Base-by-base conservation (phyloP, 2,113 vertebrate genomes). In the Xiphophorus hellerii region DNA sequence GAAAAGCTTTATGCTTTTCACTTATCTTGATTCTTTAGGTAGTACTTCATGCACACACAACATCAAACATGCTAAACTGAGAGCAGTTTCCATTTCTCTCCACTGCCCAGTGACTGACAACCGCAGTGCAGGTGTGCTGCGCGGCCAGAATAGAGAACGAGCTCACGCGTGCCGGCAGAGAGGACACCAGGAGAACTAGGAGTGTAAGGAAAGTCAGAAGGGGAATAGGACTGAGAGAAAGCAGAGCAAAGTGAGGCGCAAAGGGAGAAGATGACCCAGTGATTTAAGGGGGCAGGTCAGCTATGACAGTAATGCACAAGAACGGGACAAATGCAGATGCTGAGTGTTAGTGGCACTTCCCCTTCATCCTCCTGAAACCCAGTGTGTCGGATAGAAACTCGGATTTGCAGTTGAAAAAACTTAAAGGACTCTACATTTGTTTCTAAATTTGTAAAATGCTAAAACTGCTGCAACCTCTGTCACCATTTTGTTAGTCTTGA, bases 301-400 rank as follows among this genome's bases (percentile, higher is more conserved):
- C 64, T 82, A 89, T 91, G 88, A 93, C 82, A 78, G 74, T 89
- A 90, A 93, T 88, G 86, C 87, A 88, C 82, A 89, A 92, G 84
- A 91, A 93, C 84, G 48, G 83, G 88, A 91, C 91, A 88, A 89
- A 90, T 87, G 89, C 88, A 80, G 73, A 62, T 82, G 74, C n/a
- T 27, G 82, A 90, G 80, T 42, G 77, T 80, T 87, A 91, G 84
- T 84, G 87, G 84, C 83, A 87, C 39, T 80, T 88, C 76, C 73
- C 85, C 84, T 74, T 72, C 39, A 72, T 61, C 69, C 83, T 42
- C 28, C 71, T 11, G 63, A 80, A 73, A 76, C 72, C 77, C 62
- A 77, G 77, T 60, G 64, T 62, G 77, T 58, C 61, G 61, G 35
- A 30, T 66, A 44, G 31, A 60, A 76, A 68, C 76, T 54, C 33